Evolutionary conservation across 2,113 vertebrate species (phyloP), one percentile per base, ranked within the genome.

Genomic region (Salvelinus alpinus): DNA sequence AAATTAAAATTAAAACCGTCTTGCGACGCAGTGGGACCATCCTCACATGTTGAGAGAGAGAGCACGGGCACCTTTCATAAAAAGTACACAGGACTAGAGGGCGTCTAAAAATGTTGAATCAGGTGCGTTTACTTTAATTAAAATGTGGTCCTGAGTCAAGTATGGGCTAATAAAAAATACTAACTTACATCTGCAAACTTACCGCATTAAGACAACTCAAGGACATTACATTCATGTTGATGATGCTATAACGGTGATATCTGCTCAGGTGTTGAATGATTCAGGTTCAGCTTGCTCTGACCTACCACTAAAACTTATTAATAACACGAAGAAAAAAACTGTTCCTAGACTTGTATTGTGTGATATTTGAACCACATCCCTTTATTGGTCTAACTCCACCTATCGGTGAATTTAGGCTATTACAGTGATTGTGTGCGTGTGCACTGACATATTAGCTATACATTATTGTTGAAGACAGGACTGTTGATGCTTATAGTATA

Each of bases 51-150:
- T 44, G n/a, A 65, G 4, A 11, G 38, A 44, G 38, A 51, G 25
- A 38, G 47, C 12, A 70, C 38, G 3, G 38, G 38, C 47, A 51
- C 25, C 38, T 44, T 44, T 27, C 14, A 4, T 47, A 70, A 6
- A 70, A 48, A 20, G n/a, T 34, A 48, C 44, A 60, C 60, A 67
- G 9, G 27, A 69, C 29, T 59, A 8, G 64, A 44, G 62, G 44
- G 72, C 34, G 69, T 44, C 60, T 70, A 29, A 89, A 90, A 69
- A 89, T 90, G 88, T 82, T 84, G 84, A 79, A 82, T 81, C 84
- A 90, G 84, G 84, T 88, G 85, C 78, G 86, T 83, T 88, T 73
- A 82, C 75, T 70, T 64, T 47, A 60, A 29, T 18, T n/a, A 64
- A 81, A 60, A 85, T 38, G 74, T 71, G 78, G 62, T 60, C 22